Conservation (phyloP, 2,888 invertebrate genomes). For the Pterostichus madidus region DNA sequence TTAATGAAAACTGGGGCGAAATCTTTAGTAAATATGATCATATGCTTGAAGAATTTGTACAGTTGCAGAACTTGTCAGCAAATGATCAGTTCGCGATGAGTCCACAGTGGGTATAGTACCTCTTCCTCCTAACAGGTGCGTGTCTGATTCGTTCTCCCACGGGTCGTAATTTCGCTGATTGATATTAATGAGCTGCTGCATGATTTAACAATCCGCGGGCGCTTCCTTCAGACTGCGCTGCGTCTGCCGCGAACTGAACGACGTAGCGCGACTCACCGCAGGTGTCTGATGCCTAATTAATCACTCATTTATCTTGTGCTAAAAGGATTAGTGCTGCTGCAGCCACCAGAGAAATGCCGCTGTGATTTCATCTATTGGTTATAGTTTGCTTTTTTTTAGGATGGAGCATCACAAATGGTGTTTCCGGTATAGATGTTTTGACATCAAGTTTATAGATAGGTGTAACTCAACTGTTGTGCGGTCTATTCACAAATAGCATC, state of each 20-base stretch:
- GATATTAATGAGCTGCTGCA: constrained; percentile 19
- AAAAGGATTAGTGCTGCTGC: constrained; percentile 33
- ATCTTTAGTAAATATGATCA: no score
- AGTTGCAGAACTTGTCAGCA: no score
- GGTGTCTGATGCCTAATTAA: constrained; percentile 37
- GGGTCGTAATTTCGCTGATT: background rate
- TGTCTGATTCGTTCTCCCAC: constrained; percentile 15
- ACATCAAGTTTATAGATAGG: no score
- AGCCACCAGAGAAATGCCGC: background rate
- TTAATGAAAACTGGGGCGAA: no score
- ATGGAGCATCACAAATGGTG: background rate
- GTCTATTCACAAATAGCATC: no score
- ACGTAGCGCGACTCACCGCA: constrained; percentile 8
- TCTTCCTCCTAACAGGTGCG: constrained; percentile 4
- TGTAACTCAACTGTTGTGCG: no score
- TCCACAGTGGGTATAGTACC: no score
- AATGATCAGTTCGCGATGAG: no score
- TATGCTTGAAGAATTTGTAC: no score
- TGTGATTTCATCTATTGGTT: background rate
- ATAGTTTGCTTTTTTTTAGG: constrained; percentile 6
- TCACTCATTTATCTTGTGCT: constrained; percentile 28
- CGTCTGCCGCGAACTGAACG: no score
- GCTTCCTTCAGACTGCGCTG: constrained; percentile 6
- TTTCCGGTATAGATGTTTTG: background rate
- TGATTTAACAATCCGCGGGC: constrained; percentile 16